Evolutionary conservation across 64 coral and sea anemone species (phyloP).

Genomic region (Actinia tenebrosa): DNA sequence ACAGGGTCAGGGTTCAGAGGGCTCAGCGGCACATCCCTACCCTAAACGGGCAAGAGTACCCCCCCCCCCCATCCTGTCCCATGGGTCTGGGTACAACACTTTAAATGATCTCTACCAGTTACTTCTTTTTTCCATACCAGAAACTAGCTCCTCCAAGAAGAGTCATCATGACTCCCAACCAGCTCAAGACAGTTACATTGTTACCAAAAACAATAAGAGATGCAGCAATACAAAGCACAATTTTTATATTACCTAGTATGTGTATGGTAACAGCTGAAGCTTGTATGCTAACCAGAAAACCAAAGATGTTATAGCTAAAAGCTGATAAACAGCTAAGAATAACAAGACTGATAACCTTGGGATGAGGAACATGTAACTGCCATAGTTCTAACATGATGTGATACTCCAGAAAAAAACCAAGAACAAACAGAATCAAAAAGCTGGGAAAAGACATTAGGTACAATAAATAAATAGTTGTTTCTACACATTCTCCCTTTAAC

Average conservation of each 20-base stretch:
- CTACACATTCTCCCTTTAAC: constrained; percentile 15
- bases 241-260: constrained; percentile 7
- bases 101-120: not conserved
- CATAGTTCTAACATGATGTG: not conserved
- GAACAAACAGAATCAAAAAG: not conserved
- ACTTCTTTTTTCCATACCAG: not conserved
- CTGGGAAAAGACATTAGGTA: constrained; percentile 17
- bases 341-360: not conserved
- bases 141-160: not conserved
- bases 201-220: constrained; percentile 8
- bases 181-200: constrained; percentile 3
- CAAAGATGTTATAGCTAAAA: constrained; percentile 26
- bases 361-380: not conserved
- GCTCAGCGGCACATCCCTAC: too few relatives aligned
- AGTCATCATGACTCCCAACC: not conserved
- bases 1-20: too few relatives aligned
- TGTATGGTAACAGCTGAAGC: constrained; percentile 13
- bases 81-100: too few relatives aligned
- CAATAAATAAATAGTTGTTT: constrained; percentile 16
- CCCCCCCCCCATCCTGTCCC: too few relatives aligned
- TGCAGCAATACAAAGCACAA: constrained; percentile 21
- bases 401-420: not conserved
- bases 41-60: too few relatives aligned
- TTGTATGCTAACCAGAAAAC: constrained; percentile 20
- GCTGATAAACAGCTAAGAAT: constrained; percentile 13